These are phyloP conservation scores for Callionymus lyra DNA, from an alignment of 2,113 vertebrate genomes.

Conservation along the genomic window DNA sequence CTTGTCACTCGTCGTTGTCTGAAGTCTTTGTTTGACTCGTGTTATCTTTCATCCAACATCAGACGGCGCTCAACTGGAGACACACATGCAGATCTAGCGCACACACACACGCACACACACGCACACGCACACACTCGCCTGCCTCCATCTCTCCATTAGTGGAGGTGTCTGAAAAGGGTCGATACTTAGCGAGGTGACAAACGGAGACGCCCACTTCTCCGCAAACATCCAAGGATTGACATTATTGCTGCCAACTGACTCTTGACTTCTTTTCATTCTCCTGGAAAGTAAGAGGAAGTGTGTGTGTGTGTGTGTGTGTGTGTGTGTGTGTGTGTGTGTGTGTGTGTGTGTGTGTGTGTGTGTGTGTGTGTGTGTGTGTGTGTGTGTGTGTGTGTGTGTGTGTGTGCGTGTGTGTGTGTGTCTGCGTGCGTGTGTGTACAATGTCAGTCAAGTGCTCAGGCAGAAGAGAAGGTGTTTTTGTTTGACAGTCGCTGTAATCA, in stretches of 20 bases:
- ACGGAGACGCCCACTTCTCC: slow-evolving; percentile 33
- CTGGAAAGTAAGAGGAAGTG: slow-evolving; percentile 2
- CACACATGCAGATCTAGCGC: no score
- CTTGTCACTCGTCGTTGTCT: no score
- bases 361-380: no score
- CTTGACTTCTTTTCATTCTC: slow-evolving; percentile 17
- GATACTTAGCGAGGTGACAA: slow-evolving; percentile 35
- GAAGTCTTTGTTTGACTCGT: no score
- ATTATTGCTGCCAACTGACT: slow-evolving; percentile 31
- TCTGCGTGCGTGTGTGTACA: neutral
- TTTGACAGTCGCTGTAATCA: no score
- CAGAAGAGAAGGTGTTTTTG: neutral
- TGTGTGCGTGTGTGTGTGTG: neutral
- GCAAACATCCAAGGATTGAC: slow-evolving; percentile 54
- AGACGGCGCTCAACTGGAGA: no score
- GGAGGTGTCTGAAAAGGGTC: slow-evolving; percentile 39
- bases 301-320: neutral
- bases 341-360: slow-evolving; percentile 1
- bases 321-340: no score
- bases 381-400: neutral
- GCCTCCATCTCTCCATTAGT: slow-evolving; percentile 19
- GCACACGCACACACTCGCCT: no score
- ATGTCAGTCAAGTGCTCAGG: neutral
- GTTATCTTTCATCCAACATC: no score
- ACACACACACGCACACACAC: no score